Evolutionary conservation across 2,797 vertebrate species (phyloP).

Genomic region (Erithacus rubecula): DNA sequence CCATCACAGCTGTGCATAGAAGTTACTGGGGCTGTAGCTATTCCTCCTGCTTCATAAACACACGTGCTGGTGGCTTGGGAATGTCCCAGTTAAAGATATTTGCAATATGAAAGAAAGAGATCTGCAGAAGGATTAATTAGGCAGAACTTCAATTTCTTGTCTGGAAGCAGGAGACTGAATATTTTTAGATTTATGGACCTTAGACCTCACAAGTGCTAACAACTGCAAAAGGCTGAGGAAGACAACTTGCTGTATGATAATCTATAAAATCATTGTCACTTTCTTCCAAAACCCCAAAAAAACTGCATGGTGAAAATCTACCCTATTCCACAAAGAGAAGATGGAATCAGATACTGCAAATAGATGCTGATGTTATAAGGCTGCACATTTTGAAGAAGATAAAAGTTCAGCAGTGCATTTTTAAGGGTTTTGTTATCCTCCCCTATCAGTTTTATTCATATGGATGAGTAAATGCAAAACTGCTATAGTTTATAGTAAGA

Average conservation of each 20-base stretch:
- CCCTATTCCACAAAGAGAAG: not conserved
- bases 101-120: not conserved
- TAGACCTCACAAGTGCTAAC: accelerated
- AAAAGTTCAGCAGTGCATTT: not conserved
- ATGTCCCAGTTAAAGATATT: not conserved
- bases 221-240: not conserved
- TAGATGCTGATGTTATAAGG: not conserved
- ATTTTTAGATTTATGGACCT: not conserved
- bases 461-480: not conserved
- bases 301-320: not conserved
- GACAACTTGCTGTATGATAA: not conserved
- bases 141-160: not conserved
- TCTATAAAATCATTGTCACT: not conserved
- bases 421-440: not conserved
- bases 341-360: not conserved
- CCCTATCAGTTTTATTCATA: not conserved
- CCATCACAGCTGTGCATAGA: conserved; percentile 56
- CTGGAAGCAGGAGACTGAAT: not conserved
- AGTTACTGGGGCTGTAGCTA: conserved; percentile 28
- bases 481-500: not conserved
- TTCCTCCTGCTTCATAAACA: conserved; percentile 18
- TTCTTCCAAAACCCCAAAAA: not conserved
- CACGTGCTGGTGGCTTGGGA: not conserved
- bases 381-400: not conserved
- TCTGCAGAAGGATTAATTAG: not conserved